phyloP scores from a whole-genome alignment of 2,888 invertebrate genomes.

The Nomada lathburiana region DNA sequence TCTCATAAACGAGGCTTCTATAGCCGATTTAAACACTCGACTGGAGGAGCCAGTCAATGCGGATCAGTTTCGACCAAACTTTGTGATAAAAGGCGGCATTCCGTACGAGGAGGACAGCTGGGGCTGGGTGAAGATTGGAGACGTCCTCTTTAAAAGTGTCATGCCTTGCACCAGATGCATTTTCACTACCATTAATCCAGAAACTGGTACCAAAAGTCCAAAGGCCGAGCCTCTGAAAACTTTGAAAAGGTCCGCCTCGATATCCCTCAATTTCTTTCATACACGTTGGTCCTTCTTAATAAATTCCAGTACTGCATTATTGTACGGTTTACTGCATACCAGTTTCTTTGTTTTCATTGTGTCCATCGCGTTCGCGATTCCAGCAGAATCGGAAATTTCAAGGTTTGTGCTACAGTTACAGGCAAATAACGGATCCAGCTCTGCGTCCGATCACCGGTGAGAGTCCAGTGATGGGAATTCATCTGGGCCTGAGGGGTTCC shows the following conservation, averaged over 20 bases:
- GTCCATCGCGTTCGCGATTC: neutral
- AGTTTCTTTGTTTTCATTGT: too few species aligned
- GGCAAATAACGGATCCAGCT: conserved; percentile 81
- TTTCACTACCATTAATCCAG: conserved; percentile 89
- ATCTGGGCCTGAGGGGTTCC: conserved; percentile 84
- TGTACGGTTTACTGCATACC: too few species aligned
- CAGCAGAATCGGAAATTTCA: neutral
- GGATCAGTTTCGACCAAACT: conserved; percentile 89
- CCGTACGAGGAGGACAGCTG: conserved; percentile 90
- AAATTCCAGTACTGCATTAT: too few species aligned
- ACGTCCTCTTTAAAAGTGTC: conserved; percentile 87
- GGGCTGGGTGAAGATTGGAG: conserved; percentile 90
- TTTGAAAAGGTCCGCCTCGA: conserved; percentile 86
- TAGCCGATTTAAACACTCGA: conserved; percentile 88
- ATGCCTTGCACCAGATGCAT: conserved; percentile 90
- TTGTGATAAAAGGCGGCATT: conserved; percentile 87
- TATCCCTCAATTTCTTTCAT: neutral
- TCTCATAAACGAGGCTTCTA: conserved; percentile 88
- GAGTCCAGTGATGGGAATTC: conserved; percentile 86
- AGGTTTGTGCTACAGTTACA: conserved; percentile 83
- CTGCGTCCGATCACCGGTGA: conserved; percentile 78
- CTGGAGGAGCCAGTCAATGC: conserved; percentile 85
- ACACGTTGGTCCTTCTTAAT: too few species aligned
- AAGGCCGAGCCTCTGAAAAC: conserved; percentile 88
- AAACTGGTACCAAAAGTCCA: conserved; percentile 87